Base-by-base conservation (phyloP, 2,113 vertebrate genomes). In the Cebidichthys violaceus region DNA sequence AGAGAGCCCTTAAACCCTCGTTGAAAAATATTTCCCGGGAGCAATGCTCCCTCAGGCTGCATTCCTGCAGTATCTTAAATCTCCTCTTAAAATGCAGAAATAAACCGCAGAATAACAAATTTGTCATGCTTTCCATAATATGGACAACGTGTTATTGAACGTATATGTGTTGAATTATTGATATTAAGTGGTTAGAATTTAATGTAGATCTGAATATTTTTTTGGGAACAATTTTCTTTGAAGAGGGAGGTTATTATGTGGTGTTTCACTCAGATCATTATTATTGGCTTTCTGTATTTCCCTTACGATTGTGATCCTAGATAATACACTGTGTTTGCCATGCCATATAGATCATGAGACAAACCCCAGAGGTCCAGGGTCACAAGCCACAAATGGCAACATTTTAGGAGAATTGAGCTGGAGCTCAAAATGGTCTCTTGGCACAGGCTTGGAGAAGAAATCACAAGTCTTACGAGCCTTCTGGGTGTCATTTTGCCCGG, bases 391-490 rank as follows among this genome's bases (percentile, higher is more conserved):
- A 84, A 90, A 87, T 81, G 81, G 86, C 89, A 80, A 68, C 57
- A 74, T 84, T 77, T 86, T 68, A 83, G 81, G 88, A 82, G 85
- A 84, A 77, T 84, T 75, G 50, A 87, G 81, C 81, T 86, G 82
- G 86, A 90, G 85, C 85, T 70, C 64, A 60, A 84, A 89, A 83
- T 41, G 87, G 62, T 85, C 76, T 89, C 79, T 77, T 85, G 84
- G 88, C 88, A 70, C 66, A 37, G 13, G 54, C 70, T 84, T 50
- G 75, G 77, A 88, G 86, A 72, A 91, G 82, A 93, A 94, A 91
- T 89, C 84, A 69, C 88, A 85, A 78, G 77, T 70, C 87, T 92
- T 89, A 93, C 82, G 82, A 94, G 93, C 66, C 93, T 87, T 90
- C 35, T 0, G 93, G 90, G 92, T 90, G 90, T 85, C 90, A 83